A percentile compares a stretch with the other conserved stretches of the same genome.
phyloP scores from a whole-genome alignment of 2,113 vertebrate genomes.

The Larimichthys crocea region DNA sequence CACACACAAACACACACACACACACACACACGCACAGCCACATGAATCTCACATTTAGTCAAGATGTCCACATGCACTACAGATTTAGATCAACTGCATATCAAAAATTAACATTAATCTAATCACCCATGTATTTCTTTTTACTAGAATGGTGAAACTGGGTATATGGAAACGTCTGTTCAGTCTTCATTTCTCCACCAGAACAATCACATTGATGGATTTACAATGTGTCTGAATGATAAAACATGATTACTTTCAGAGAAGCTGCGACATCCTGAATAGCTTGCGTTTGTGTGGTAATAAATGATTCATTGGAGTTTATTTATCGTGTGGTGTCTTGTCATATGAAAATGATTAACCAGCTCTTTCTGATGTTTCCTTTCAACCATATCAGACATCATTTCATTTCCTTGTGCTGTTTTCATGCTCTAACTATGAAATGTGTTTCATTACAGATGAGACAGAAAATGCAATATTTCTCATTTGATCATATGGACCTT shows the following conservation, averaged over 20 bases:
- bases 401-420: slow-evolving; percentile 69
- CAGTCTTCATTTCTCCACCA: slow-evolving; percentile 59
- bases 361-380: slow-evolving; percentile 66
- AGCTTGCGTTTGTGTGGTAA: slow-evolving; percentile 63
- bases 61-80: background rate
- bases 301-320: slow-evolving; percentile 73
- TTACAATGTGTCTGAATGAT: slow-evolving; percentile 61
- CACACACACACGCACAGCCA: background rate
- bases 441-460: slow-evolving; percentile 55
- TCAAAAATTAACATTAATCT: slow-evolving; percentile 41
- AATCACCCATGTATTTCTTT: slow-evolving; percentile 23
- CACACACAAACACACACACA: background rate
- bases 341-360: slow-evolving; percentile 76
- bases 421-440: slow-evolving; percentile 52
- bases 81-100: slow-evolving; percentile 23
- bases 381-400: slow-evolving; percentile 70
- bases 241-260: slow-evolving; percentile 71
- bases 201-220: slow-evolving; percentile 70
- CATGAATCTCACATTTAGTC: no score
- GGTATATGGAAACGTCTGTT: slow-evolving; percentile 56
- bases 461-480: slow-evolving; percentile 56
- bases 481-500: slow-evolving; percentile 33
- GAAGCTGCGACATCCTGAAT: slow-evolving; percentile 37
- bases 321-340: slow-evolving; percentile 67
- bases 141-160: slow-evolving; percentile 31